A percentile compares a stretch with the other conserved stretches of the same genome.
Conservation (phyloP, 23 tunicate species). For the Phallusia fumigata region DNA sequence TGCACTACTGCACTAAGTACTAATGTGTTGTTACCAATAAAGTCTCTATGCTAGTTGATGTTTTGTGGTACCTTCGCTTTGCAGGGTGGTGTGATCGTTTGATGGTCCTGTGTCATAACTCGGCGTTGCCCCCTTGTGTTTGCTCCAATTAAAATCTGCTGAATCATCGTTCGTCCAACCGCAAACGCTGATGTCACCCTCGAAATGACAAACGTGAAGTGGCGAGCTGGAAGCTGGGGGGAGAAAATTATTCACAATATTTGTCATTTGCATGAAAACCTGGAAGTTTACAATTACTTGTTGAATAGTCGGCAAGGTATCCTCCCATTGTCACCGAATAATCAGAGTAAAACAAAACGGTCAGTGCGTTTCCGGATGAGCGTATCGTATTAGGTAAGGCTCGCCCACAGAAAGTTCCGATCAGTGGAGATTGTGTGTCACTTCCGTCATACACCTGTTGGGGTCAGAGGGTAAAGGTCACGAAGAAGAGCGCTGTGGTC, state of each 20-base stretch:
- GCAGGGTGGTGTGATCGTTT: constrained; percentile 63
- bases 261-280: not conserved
- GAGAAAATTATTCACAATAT: not conserved
- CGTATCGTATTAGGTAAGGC: constrained; percentile 29
- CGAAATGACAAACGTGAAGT: constrained; percentile 61
- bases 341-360: constrained; percentile 56
- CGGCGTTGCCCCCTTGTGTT: constrained; percentile 42
- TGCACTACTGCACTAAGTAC: too few relatives aligned
- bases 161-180: constrained; percentile 58
- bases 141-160: constrained; percentile 46
- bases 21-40: too few relatives aligned
- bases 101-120: constrained; percentile 75
- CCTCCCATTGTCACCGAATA: constrained; percentile 53
- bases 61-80: constrained; percentile 54
- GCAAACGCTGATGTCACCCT: constrained; percentile 44
- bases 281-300: constrained; percentile 17
- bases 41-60: not conserved
- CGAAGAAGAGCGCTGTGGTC: too few relatives aligned
- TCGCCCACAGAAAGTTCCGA: constrained; percentile 67
- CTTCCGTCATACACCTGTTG: constrained; percentile 75
- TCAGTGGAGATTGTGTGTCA: constrained; percentile 26
- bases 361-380: constrained; percentile 55
- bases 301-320: constrained; percentile 48
- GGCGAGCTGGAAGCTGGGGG: constrained; percentile 19
- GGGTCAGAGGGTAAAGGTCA: not conserved